Evolutionary conservation across 2,113 vertebrate genomes (phyloP).

Genomic region (Oceanites oceanicus): DNA sequence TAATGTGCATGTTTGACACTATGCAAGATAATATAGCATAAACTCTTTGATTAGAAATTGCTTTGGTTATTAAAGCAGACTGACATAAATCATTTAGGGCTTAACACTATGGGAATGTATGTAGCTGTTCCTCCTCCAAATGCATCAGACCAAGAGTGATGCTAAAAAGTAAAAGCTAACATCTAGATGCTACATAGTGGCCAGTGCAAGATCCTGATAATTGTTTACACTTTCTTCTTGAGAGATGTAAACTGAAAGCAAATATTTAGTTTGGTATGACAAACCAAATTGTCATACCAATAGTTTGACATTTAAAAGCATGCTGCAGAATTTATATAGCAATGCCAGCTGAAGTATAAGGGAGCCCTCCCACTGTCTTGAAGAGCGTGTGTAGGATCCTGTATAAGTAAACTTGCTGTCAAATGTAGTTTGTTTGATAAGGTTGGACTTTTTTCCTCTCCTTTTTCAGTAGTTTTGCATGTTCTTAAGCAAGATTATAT

Average conservation of each 20-base stretch:
- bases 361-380: neutral
- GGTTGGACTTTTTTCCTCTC: neutral
- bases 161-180: neutral
- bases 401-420: neutral
- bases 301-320: slow-evolving; percentile 1
- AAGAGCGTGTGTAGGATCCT: neutral
- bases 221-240: neutral
- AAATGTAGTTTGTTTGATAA: neutral
- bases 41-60: neutral
- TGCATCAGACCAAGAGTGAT: neutral
- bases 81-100: neutral
- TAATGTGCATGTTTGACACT: neutral
- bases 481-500: neutral
- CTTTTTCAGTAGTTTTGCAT: neutral
- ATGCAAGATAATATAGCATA: neutral
- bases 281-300: too few relatives aligned
- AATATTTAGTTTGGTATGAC: neutral
- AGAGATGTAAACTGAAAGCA: neutral
- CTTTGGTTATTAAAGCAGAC: neutral
- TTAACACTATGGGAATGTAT: neutral
- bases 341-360: neutral
- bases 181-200: neutral
- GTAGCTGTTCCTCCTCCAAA: neutral
- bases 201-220: neutral
- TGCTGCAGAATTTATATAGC: neutral